phyloP scores from a whole-genome alignment of 2,888 invertebrate genomes.

The Hipparchia sbordonii region DNA sequence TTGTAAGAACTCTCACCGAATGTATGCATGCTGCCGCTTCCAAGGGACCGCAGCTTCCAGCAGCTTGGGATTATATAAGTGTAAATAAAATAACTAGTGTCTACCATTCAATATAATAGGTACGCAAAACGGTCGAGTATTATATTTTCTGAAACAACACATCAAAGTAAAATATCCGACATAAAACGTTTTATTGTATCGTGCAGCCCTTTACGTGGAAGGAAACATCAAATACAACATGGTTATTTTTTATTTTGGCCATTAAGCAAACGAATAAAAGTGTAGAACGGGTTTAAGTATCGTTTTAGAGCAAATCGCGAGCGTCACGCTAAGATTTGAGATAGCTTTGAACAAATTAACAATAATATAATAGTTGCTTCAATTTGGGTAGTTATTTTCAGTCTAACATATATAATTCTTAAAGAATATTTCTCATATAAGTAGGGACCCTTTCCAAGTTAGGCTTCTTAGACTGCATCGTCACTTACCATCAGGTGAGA shows the following conservation, averaged over 20 bases:
- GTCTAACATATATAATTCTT: not conserved
- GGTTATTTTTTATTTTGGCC: conserved; percentile 30
- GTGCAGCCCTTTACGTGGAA: conserved; percentile 12
- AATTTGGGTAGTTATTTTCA: conserved; percentile 19
- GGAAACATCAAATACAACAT: conserved; percentile 27
- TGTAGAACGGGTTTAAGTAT: conserved; percentile 25
- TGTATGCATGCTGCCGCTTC: no score
- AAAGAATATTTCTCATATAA: no score
- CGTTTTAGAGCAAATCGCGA: conserved; percentile 31
- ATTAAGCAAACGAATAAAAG: conserved; percentile 25
- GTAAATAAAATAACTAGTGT: no score
- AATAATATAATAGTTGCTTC: conserved; percentile 7
- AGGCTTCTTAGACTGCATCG: no score
- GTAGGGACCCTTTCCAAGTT: no score
- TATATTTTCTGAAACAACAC: conserved; percentile 9
- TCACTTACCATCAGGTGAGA: no score
- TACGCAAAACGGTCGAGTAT: conserved; percentile 3
- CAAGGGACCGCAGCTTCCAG: no score
- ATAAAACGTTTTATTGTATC: conserved; percentile 30
- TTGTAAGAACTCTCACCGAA: not conserved
- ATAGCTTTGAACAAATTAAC: conserved; percentile 37
- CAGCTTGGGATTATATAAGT: no score
- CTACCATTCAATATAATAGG: not conserved
- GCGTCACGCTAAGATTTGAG: conserved; percentile 39
- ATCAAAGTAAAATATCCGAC: conserved; percentile 16